Evolutionary conservation across 2,113 vertebrate species (phyloP).

Genomic region (Phoenicopterus ruber): DNA sequence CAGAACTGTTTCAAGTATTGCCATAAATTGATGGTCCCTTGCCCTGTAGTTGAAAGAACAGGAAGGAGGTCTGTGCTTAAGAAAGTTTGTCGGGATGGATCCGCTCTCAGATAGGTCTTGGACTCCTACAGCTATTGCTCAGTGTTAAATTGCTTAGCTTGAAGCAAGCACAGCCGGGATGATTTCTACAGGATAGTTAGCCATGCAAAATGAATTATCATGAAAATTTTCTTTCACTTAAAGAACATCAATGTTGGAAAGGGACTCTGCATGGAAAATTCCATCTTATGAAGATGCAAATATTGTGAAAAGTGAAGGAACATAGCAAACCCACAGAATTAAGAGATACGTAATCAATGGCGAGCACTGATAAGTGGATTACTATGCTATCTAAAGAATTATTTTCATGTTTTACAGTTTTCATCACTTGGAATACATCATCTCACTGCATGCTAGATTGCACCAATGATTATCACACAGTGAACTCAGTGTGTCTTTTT

Average conservation of each 20-base stretch:
- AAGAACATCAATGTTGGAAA: not conserved
- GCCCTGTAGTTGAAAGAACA: not conserved
- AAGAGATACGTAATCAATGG: not conserved
- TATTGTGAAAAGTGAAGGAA: not conserved
- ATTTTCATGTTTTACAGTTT: not conserved
- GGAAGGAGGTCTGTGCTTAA: not conserved
- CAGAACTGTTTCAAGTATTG: not conserved
- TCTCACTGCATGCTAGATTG: not conserved
- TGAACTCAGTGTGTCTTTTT: not conserved
- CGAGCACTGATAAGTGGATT: not conserved
- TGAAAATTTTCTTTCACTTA: not conserved
- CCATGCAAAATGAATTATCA: not conserved
- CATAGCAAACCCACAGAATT: not conserved
- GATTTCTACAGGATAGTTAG: not conserved
- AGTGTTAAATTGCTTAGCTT: not conserved
- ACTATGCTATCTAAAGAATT: not conserved
- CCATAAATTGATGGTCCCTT: not conserved
- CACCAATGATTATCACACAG: not conserved
- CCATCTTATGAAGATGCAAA: not conserved
- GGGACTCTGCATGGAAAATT: not conserved
- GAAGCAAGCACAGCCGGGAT: not conserved
- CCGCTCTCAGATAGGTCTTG: accelerated
- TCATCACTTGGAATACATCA: not conserved
- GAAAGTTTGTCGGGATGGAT: not conserved
- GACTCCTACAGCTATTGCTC: not conserved